phyloP scores from a whole-genome alignment of 2,888 invertebrate species.

The Trachelus stipa region DNA sequence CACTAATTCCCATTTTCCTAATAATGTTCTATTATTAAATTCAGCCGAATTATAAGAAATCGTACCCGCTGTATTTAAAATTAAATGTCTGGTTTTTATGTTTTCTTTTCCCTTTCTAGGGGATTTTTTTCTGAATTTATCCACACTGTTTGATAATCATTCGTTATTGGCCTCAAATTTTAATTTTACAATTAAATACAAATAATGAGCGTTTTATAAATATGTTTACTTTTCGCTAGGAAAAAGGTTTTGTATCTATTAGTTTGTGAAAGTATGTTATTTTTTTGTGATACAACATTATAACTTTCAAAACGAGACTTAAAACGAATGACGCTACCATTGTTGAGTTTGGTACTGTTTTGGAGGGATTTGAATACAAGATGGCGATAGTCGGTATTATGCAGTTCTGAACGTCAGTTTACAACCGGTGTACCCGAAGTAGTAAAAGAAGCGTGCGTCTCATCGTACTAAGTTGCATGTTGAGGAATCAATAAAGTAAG shows the following conservation, averaged over 20 bases:
- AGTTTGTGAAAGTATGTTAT: neutral
- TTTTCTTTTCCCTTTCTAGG: too few relatives aligned
- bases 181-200: neutral
- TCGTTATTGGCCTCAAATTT: neutral
- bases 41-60: neutral
- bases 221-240: neutral
- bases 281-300: neutral
- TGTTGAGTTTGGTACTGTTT: neutral
- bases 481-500: neutral
- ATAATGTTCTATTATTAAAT: neutral
- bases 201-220: neutral
- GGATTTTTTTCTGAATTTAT: too few relatives aligned
- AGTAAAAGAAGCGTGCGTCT: neutral
- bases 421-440: neutral
- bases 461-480: slow-evolving; percentile 12
- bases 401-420: slow-evolving; percentile 20
- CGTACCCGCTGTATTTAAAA: neutral
- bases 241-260: neutral
- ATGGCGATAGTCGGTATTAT: slow-evolving; percentile 25
- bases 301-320: neutral
- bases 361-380: slow-evolving; percentile 23
- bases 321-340: too few relatives aligned
- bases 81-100: neutral
- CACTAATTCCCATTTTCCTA: neutral
- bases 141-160: too few relatives aligned